Evolutionary conservation across 2,113 vertebrate species (phyloP).

Genomic region (Poicephalus gulielmi): DNA sequence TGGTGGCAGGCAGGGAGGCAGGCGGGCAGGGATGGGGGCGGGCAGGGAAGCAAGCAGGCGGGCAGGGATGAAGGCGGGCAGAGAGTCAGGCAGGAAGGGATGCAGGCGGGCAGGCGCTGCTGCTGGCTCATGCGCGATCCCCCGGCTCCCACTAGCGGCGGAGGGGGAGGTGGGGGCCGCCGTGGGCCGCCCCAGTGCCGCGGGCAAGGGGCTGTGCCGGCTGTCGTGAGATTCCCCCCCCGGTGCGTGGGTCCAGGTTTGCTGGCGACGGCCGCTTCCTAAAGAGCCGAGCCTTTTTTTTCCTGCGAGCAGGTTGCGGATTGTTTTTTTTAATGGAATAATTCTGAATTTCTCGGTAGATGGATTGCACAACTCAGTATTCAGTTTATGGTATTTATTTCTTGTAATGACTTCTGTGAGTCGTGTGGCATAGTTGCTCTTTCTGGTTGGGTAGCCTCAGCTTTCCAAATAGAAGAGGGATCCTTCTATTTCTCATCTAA

Average conservation of each 20-base stretch:
- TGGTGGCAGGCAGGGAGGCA: no score
- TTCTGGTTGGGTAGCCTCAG: not conserved
- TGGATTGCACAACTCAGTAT: not conserved
- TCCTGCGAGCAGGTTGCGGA: no score
- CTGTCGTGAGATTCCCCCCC: not conserved
- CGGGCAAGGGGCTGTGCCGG: not conserved
- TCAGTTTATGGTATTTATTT: not conserved
- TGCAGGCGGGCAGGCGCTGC: not conserved
- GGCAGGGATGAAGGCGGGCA: not conserved
- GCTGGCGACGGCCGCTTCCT: not conserved
- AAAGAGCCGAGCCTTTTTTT: not conserved
- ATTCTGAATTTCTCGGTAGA: not conserved
- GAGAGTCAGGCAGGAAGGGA: no score
- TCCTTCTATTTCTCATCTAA: not conserved
- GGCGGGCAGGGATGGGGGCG: no score
- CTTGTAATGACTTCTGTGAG: not conserved
- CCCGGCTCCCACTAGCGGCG: slow-evolving; percentile 37
- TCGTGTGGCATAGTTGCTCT: not conserved
- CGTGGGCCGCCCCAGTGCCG: not conserved
- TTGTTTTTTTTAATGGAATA: accelerated
- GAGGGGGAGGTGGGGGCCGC: not conserved
- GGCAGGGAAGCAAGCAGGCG: not conserved
- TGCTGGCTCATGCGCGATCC: not conserved
- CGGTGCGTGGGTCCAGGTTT: no score
- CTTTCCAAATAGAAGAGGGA: not conserved